Percentiles rank a stretch among this genome's conserved stretches.
Evolutionary conservation across 1,140 invertebrate genomes (phyloP).

Genomic region (Hormaphis cornu): DNA sequence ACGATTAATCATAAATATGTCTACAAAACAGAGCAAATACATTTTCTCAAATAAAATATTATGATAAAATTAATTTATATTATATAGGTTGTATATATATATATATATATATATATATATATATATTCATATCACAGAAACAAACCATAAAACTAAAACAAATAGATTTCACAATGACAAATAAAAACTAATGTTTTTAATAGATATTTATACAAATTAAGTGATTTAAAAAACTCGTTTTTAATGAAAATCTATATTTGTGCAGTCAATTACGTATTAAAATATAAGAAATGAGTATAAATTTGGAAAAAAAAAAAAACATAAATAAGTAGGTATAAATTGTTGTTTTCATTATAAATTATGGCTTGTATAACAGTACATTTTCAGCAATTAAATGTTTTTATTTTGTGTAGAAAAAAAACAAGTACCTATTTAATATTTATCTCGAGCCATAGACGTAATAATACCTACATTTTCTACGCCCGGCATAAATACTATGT

Average conservation of each 20-base stretch:
- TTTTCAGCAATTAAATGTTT: too few relatives aligned
- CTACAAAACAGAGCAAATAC: conserved; percentile 3
- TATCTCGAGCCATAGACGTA: too few relatives aligned
- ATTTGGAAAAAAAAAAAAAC: conserved; percentile 9
- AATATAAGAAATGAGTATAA: conserved; percentile 7
- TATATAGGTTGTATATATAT: too few relatives aligned
- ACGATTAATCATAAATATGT: neutral
- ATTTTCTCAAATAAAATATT: conserved; percentile 7
- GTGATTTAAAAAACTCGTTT: conserved; percentile 9
- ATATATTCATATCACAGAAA: conserved; percentile 28
- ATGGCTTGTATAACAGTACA: too few relatives aligned
- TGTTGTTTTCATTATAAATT: neutral
- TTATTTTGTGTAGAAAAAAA: too few relatives aligned
- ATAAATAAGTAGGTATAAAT: neutral
- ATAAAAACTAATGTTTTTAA: too few relatives aligned
- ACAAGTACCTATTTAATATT: too few relatives aligned
- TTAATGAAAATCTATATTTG: conserved; percentile 5
- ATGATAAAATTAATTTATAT: too few relatives aligned
- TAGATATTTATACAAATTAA: too few relatives aligned
- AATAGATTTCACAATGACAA: neutral
- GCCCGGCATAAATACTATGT: too few relatives aligned
- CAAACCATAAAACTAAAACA: conserved; percentile 28
- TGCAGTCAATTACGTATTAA: conserved; percentile 5
- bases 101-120: too few relatives aligned
- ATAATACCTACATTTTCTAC: too few relatives aligned